Percentiles rank a stretch among this genome's conserved stretches.
phyloP scores from a whole-genome alignment of 2,888 invertebrate genomes.

The Cataglyphis altisquamis region DNA sequence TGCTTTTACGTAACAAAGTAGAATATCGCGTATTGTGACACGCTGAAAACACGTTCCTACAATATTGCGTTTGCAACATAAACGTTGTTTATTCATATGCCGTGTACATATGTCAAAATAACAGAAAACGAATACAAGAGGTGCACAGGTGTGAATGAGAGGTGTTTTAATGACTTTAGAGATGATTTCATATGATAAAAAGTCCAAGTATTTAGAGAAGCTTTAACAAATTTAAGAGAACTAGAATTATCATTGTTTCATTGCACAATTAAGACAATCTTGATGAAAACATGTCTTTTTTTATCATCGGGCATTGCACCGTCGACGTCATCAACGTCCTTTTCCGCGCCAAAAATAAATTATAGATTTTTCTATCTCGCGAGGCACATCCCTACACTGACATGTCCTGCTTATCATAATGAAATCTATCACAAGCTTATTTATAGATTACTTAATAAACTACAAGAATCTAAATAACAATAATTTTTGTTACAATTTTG shows the following conservation, averaged over 20 bases:
- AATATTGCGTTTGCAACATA: not conserved
- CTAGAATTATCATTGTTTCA: not conserved
- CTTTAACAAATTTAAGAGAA: not conserved
- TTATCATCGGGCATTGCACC: slow-evolving; percentile 15
- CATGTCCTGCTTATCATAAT: slow-evolving; percentile 10
- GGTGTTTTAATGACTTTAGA: not conserved
- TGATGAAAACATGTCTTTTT: slow-evolving; percentile 14
- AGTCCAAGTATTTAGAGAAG: not conserved
- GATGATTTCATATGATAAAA: not conserved
- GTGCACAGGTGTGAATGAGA: no score
- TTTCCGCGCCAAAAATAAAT: slow-evolving; percentile 44
- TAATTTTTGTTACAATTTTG: not conserved
- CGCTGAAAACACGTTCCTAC: not conserved
- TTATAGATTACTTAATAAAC: slow-evolving; percentile 26
- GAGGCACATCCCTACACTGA: slow-evolving; percentile 2
- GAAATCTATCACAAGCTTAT: slow-evolving; percentile 23
- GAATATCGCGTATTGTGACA: not conserved
- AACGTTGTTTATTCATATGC: not conserved
- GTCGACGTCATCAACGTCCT: slow-evolving; percentile 30
- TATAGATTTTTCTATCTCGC: slow-evolving; percentile 37
- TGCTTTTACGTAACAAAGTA: slow-evolving; percentile 1
- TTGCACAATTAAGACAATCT: not conserved
- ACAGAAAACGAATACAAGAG: not conserved
- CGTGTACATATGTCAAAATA: not conserved
- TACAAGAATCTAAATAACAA: slow-evolving; percentile 1